phyloP scores from a whole-genome alignment of 2,888 invertebrate genomes.

The Drosophila yooni region DNA sequence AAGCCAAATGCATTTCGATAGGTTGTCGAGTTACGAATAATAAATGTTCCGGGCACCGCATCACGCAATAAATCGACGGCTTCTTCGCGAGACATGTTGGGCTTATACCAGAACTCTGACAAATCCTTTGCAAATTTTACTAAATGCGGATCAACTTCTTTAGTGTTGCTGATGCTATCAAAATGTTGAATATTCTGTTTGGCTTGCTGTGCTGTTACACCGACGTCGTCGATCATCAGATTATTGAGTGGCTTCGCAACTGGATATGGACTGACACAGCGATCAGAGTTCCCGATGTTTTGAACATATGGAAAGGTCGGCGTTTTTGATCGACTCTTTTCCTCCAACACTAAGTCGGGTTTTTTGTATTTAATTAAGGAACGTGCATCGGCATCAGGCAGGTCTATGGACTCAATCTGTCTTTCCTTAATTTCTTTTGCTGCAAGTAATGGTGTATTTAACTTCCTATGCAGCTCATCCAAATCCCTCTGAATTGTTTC shows the following conservation, averaged over 20 bases:
- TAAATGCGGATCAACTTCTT: slow-evolving; percentile 94
- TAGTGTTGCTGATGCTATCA: slow-evolving; percentile 86
- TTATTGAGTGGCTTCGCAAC: slow-evolving; percentile 1
- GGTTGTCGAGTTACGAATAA: slow-evolving; percentile 95
- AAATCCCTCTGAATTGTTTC: slow-evolving; percentile 67
- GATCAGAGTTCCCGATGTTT: slow-evolving; percentile 89
- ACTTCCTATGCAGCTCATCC: slow-evolving; percentile 59
- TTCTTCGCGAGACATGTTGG: slow-evolving; percentile 97
- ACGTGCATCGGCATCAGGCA: slow-evolving; percentile 29
- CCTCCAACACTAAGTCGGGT: slow-evolving; percentile 29
- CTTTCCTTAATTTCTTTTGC: slow-evolving; percentile 11
- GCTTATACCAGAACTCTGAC: slow-evolving; percentile 98
- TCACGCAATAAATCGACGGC: slow-evolving; percentile 94
- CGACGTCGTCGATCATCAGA: neutral
- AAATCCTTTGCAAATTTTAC: slow-evolving; percentile 95
- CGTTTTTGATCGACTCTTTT: slow-evolving; percentile 90
- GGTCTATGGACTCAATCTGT: slow-evolving; percentile 51
- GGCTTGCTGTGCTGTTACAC: neutral
- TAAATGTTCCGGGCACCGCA: slow-evolving; percentile 96
- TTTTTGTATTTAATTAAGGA: neutral
- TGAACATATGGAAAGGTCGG: slow-evolving; percentile 96
- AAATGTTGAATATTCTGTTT: neutral
- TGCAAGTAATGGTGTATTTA: slow-evolving; percentile 36
- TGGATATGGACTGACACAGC: slow-evolving; percentile 83
- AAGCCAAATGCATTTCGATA: slow-evolving; percentile 94